Percentiles rank a stretch among this genome's conserved stretches.
phyloP scores from a whole-genome alignment of 2,888 invertebrate genomes.

The Caradrina clavipalpis region DNA sequence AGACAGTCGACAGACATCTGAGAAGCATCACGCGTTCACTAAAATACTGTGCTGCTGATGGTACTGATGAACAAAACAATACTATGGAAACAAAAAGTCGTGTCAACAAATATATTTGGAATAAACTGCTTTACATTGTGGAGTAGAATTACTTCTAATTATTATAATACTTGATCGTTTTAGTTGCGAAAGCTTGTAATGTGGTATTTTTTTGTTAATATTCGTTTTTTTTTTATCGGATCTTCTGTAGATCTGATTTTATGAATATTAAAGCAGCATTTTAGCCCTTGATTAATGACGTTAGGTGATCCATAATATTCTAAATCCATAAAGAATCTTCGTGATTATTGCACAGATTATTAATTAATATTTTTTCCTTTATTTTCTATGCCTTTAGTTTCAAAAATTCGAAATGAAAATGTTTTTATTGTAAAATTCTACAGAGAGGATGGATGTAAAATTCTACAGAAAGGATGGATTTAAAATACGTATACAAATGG shows the following conservation, averaged over 20 bases:
- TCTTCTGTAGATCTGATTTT: constrained; percentile 1
- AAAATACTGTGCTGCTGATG: constrained; percentile 79
- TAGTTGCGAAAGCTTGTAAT: constrained; percentile 65
- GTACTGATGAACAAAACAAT: constrained; percentile 75
- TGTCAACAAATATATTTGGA: constrained; percentile 76
- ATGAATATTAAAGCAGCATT: constrained; percentile 41
- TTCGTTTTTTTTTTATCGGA: constrained; percentile 14
- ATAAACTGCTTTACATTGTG: constrained; percentile 67
- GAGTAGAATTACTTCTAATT: constrained; percentile 61
- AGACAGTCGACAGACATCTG: constrained; percentile 78
- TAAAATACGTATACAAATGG: constrained; percentile 51
- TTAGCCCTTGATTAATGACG: constrained; percentile 40
- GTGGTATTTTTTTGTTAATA: constrained; percentile 28
- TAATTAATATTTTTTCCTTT: not conserved
- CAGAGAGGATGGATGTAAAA: constrained; percentile 8
- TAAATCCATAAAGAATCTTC: constrained; percentile 61
- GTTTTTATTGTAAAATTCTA: constrained; percentile 5
- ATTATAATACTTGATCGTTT: constrained; percentile 52
- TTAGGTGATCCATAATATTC: constrained; percentile 55
- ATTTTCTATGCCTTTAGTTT: not conserved
- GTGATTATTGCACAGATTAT: not conserved
- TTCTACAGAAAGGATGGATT: constrained; percentile 57
- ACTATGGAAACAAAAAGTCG: constrained; percentile 78
- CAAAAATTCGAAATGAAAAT: not conserved
- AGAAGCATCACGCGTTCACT: constrained; percentile 76